These are phyloP conservation scores for Chloroceryle amazona DNA, from an alignment of 2,797 vertebrate species.

Conservation along the genomic window DNA sequence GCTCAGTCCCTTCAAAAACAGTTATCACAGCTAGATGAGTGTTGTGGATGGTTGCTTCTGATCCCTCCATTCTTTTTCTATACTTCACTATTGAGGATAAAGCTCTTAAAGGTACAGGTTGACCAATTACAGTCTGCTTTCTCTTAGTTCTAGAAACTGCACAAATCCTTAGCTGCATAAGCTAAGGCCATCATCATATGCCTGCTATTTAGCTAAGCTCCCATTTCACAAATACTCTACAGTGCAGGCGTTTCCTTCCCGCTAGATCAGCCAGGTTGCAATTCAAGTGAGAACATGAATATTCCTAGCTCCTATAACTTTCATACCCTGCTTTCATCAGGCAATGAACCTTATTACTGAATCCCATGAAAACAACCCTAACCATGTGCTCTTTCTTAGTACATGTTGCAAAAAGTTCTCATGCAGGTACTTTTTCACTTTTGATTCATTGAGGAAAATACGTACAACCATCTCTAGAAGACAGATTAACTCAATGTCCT, in stretches of 20 bases:
- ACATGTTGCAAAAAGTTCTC: neutral
- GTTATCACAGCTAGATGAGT: neutral
- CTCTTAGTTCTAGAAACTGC: neutral
- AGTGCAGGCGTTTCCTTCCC: neutral
- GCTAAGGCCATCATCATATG: neutral
- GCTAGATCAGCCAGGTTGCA: neutral
- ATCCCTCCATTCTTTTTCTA: neutral
- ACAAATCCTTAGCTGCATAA: neutral
- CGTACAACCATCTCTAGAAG: neutral
- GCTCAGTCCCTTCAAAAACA: neutral
- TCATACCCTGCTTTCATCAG: neutral
- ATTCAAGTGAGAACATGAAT: neutral
- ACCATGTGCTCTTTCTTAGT: neutral
- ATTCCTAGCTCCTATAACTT: neutral
- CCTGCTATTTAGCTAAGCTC: neutral
- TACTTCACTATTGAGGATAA: accelerated
- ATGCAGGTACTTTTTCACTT: neutral
- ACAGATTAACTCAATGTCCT: neutral
- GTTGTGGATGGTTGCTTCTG: neutral
- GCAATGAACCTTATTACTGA: neutral
- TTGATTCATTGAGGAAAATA: neutral
- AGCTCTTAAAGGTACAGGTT: neutral
- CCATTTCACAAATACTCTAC: neutral
- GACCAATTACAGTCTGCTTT: neutral
- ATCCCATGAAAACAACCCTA: neutral